Percentiles rank a stretch among this genome's conserved stretches.
Evolutionary conservation across 2,888 invertebrate genomes (phyloP).

Genomic region (Ophion ellenae): DNA sequence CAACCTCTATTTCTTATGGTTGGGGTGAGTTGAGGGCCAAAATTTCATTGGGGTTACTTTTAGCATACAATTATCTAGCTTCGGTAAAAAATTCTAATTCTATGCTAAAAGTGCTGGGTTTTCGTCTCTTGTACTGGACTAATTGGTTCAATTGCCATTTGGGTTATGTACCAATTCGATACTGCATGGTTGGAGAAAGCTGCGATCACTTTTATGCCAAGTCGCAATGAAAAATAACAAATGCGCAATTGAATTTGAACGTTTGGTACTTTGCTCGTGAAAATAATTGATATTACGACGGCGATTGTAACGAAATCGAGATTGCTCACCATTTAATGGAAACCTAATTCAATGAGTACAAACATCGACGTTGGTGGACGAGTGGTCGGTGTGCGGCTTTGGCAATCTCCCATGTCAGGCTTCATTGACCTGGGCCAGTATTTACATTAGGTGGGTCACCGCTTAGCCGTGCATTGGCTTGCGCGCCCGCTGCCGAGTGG

Average conservation of each 20-base stretch:
- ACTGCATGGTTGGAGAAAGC: neutral
- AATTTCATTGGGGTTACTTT: no score
- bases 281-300: neutral
- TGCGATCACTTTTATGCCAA: neutral
- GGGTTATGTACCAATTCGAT: conserved; percentile 9
- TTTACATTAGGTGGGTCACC: neutral
- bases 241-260: neutral
- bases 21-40: no score
- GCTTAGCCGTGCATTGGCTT: no score
- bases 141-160: neutral
- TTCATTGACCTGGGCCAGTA: neutral
- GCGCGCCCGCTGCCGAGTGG: no score
- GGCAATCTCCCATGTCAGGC: neutral
- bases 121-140: no score
- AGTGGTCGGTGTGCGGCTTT: no score
- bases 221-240: neutral
- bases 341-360: neutral
- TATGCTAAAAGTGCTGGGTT: no score
- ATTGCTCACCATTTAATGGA: neutral
- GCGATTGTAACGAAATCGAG: neutral
- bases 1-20: no score
- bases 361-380: neutral
- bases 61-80: no score
- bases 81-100: no score
- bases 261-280: neutral